Conservation (phyloP, 2,113 vertebrate genomes). For the Ictalurus furcatus region DNA sequence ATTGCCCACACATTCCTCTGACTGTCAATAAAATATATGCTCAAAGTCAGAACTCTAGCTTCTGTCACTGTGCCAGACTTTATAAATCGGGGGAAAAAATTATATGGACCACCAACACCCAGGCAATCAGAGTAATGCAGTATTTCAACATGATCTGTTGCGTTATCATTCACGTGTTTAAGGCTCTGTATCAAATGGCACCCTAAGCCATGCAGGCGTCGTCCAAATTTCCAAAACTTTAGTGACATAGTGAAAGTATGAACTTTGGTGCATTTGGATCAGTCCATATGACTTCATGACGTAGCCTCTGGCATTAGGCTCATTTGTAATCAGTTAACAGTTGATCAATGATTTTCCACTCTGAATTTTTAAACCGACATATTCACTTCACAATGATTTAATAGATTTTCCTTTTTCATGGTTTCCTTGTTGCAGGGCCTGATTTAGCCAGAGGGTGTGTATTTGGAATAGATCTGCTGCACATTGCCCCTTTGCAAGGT, state of each 20-base stretch:
- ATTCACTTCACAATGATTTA: not conserved
- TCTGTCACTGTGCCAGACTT: not conserved
- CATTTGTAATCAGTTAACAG: not conserved
- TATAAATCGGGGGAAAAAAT: not conserved
- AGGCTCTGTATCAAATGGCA: not conserved
- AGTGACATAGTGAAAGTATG: not conserved
- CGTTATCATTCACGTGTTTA: not conserved
- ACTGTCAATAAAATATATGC: not conserved
- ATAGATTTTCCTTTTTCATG: not conserved
- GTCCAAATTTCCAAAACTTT: not conserved
- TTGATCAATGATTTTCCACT: not conserved
- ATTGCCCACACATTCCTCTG: not conserved
- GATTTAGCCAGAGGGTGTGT: conserved; percentile 77
- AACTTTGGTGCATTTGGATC: not conserved
- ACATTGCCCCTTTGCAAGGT: conserved; percentile 81
- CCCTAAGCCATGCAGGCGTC: not conserved
- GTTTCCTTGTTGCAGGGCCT: conserved; percentile 69
- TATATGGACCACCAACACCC: not conserved
- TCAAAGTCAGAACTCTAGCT: not conserved
- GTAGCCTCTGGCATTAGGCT: not conserved
- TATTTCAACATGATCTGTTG: not conserved
- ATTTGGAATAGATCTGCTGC: conserved; percentile 85
- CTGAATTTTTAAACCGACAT: not conserved
- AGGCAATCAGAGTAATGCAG: not conserved
- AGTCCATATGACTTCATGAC: not conserved